Conservation (phyloP, 2,888 invertebrate species). For the Digitonthophagus gazella region DNA sequence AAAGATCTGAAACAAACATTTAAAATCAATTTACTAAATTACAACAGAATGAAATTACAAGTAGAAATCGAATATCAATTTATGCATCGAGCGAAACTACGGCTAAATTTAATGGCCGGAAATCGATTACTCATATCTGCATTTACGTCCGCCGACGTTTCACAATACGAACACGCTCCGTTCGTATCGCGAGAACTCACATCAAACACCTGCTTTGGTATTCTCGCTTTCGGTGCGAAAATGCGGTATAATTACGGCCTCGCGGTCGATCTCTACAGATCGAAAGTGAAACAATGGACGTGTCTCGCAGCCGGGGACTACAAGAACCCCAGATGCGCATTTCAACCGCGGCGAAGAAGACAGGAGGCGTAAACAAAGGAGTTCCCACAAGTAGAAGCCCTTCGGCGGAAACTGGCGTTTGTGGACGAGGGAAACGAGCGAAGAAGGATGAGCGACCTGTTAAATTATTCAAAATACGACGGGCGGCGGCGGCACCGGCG, state of each 20-base stretch:
- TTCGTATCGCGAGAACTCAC: not conserved
- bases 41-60: no score
- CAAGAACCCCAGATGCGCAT: not conserved
- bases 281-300: not conserved
- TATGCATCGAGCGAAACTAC: not conserved
- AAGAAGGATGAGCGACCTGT: not conserved
- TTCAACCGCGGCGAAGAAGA: not conserved
- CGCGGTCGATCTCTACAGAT: not conserved
- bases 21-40: conserved; percentile 25
- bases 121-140: not conserved
- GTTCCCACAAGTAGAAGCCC: not conserved
- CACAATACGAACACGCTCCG: not conserved
- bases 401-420: not conserved
- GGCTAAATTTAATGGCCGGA: not conserved
- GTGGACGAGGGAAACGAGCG: not conserved
- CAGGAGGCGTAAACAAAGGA: not conserved
- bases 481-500: not conserved
- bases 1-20: conserved; percentile 71
- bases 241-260: not conserved
- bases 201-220: not conserved
- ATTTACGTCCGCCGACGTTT: not conserved
- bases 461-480: not conserved
- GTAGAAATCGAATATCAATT: conserved; percentile 38
- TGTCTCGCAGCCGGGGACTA: not conserved
- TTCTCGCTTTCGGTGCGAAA: not conserved